Conservation (phyloP, 2,113 vertebrate species). For the Prietella phreatophila region DNA sequence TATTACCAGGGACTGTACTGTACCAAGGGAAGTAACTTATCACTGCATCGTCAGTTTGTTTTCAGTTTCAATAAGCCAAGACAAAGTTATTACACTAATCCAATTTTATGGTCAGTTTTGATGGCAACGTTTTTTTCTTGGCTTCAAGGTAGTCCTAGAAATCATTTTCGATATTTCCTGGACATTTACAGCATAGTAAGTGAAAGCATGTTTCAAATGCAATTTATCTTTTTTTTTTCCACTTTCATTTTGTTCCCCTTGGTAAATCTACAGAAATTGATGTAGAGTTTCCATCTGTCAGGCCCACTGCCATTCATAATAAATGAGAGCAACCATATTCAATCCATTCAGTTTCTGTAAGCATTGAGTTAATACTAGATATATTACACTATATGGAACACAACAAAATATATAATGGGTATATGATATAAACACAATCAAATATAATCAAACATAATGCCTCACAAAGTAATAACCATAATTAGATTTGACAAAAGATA, state of each 20-base stretch:
- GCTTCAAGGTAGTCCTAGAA: constrained; percentile 33
- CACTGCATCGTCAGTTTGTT: constrained; percentile 43
- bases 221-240: neutral
- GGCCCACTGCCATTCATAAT: constrained; percentile 8
- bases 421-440: neutral
- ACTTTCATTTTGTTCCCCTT: neutral
- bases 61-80: constrained; percentile 52
- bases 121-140: constrained; percentile 44
- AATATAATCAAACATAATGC: neutral
- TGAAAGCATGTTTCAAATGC: constrained; percentile 18
- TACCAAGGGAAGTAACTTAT: constrained; percentile 40
- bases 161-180: constrained; percentile 31
- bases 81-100: constrained; percentile 50
- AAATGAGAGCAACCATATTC: constrained; percentile 6
- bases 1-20: constrained; percentile 23
- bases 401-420: neutral
- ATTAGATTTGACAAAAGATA: constrained; percentile 5
- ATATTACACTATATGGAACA: neutral
- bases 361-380: neutral
- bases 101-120: constrained; percentile 46
- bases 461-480: neutral
- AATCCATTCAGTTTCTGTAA: neutral
- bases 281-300: constrained; percentile 1
- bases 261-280: neutral
- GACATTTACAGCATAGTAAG: constrained; percentile 27